Evolutionary conservation across 2,888 invertebrate species (phyloP).

Genomic region (Litoditis marina): DNA sequence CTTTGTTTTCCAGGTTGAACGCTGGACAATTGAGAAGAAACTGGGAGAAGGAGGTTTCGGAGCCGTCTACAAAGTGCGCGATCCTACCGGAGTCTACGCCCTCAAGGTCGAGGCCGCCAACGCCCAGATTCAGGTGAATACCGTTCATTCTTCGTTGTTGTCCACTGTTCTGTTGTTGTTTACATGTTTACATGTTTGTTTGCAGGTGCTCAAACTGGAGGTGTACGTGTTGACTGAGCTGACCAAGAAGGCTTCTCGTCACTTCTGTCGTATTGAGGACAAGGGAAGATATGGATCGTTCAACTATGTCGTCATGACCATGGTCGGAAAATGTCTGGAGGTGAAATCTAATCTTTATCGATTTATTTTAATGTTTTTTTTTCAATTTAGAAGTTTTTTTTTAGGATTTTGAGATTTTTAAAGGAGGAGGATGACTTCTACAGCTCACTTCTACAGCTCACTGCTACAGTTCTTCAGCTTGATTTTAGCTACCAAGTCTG

Average conservation of each 20-base stretch:
- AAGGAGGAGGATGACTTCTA: too few species aligned
- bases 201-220: constrained; percentile 48
- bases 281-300: constrained; percentile 50
- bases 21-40: constrained; percentile 53
- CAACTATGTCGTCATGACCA: constrained; percentile 55
- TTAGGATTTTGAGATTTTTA: too few species aligned
- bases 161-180: too few species aligned
- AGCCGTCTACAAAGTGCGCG: constrained; percentile 49
- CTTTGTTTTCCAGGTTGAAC: constrained; percentile 34
- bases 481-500: too few species aligned
- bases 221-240: constrained; percentile 49
- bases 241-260: constrained; percentile 42
- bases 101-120: constrained; percentile 45
- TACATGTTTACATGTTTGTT: too few species aligned
- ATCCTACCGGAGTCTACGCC: constrained; percentile 47
- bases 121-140: constrained; percentile 36
- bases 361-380: too few species aligned
- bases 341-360: neutral
- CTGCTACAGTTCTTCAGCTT: too few species aligned
- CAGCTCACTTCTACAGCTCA: too few species aligned
- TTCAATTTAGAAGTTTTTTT: too few species aligned
- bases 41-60: constrained; percentile 52
- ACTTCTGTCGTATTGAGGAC: constrained; percentile 55
- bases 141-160: neutral
- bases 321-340: constrained; percentile 56